phyloP scores from a whole-genome alignment of 2,797 vertebrate genomes.

The Coregonus suidteri region DNA sequence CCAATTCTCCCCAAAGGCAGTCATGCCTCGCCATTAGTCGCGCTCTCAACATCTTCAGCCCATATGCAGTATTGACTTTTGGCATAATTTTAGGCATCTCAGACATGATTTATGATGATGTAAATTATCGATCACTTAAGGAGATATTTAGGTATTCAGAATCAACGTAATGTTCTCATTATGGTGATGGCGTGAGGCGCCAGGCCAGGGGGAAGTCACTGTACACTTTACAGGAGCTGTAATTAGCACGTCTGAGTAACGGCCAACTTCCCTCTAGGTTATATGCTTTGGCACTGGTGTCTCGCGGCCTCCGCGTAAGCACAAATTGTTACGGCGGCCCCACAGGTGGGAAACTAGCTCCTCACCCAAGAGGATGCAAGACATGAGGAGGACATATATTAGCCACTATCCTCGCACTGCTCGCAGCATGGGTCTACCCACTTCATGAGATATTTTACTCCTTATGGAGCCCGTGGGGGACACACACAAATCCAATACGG shows the following conservation, averaged over 20 bases:
- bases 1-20: slow-evolving; percentile 91
- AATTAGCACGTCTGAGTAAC: slow-evolving; percentile 81
- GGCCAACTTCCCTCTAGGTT: slow-evolving; percentile 35
- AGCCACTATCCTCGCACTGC: slow-evolving; percentile 56
- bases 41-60: slow-evolving; percentile 80
- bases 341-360: slow-evolving; percentile 76
- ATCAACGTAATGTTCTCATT: slow-evolving; percentile 89
- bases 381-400: slow-evolving; percentile 72
- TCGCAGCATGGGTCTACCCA: slow-evolving; percentile 66
- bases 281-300: slow-evolving; percentile 58
- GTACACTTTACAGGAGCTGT: slow-evolving; percentile 75
- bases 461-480: slow-evolving; percentile 75
- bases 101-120: slow-evolving; percentile 96
- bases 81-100: slow-evolving; percentile 94
- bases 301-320: slow-evolving; percentile 59
- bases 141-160: slow-evolving; percentile 93
- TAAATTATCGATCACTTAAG: slow-evolving; percentile 96
- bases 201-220: slow-evolving; percentile 75
- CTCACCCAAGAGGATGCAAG: slow-evolving; percentile 71
- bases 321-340: slow-evolving; percentile 72
- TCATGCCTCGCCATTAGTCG: slow-evolving; percentile 92
- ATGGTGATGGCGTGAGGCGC: slow-evolving; percentile 82
- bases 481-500: slow-evolving; percentile 73
- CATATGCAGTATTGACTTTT: slow-evolving; percentile 87
- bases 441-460: slow-evolving; percentile 78